Evolutionary conservation across 2,113 vertebrate species (phyloP).

Genomic region (Tachycineta bicolor): DNA sequence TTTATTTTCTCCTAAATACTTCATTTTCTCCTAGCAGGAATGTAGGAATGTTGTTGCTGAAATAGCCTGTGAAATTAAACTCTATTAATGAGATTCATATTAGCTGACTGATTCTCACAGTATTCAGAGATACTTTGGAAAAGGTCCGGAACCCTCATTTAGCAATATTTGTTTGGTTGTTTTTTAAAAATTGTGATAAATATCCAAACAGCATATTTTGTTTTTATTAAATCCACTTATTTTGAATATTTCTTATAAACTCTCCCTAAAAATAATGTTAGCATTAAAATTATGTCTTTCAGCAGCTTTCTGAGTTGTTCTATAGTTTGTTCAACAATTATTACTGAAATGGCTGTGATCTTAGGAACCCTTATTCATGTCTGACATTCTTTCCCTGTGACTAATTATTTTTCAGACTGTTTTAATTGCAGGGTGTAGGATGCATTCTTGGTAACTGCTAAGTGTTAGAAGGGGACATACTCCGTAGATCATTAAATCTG

Average conservation of each 20-base stretch:
- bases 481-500: constrained; percentile 73
- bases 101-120: background rate
- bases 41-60: background rate
- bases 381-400: constrained; percentile 59
- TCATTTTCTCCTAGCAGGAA: background rate
- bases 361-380: constrained; percentile 16
- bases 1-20: background rate
- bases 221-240: background rate
- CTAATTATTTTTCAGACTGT: constrained; percentile 72
- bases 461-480: constrained; percentile 53
- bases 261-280: background rate
- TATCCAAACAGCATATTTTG: background rate
- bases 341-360: constrained; percentile 62
- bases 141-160: background rate
- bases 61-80: background rate
- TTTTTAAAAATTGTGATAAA: background rate
- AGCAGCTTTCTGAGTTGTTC: constrained; percentile 26
- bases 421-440: constrained; percentile 74
- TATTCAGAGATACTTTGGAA: background rate
- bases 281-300: constrained; percentile 25
- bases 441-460: constrained; percentile 54
- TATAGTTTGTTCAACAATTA: constrained; percentile 47
- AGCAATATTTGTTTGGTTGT: background rate
- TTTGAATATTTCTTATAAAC: background rate
- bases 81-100: background rate